Evolutionary conservation across 2,797 vertebrate species (phyloP).

Genomic region (Simalia tracyae): DNA sequence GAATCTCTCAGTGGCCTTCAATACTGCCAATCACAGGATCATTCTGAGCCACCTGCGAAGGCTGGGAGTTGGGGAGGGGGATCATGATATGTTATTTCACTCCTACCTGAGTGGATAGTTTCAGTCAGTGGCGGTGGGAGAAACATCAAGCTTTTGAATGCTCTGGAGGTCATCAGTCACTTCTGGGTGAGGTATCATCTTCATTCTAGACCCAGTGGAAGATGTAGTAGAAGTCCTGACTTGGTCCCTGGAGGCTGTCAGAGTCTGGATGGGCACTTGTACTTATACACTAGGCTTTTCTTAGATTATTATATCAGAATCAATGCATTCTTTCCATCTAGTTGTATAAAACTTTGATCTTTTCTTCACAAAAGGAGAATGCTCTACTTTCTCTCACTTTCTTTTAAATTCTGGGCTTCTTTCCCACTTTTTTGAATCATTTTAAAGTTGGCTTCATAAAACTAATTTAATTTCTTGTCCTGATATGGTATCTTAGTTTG

Average conservation of each 20-base stretch:
- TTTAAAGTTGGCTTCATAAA: slow-evolving; percentile 3
- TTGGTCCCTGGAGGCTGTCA: not conserved
- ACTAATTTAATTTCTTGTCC: not conserved
- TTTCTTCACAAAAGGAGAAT: not conserved
- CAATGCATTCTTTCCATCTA: not conserved
- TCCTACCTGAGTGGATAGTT: not conserved
- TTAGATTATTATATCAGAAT: not conserved
- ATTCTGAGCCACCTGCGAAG: not conserved
- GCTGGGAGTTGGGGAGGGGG: not conserved
- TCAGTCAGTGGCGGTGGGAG: not conserved
- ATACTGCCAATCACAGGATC: not conserved
- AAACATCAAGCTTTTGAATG: not conserved
- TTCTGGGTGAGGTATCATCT: not conserved
- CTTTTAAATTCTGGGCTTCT: not conserved
- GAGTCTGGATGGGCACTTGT: not conserved
- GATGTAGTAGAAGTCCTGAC: not conserved
- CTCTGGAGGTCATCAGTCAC: not conserved
- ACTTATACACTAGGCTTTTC: not conserved
- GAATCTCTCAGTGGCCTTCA: not conserved
- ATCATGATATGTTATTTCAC: not conserved
- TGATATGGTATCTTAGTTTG: not conserved
- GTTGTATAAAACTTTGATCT: not conserved
- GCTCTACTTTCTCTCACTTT: not conserved
- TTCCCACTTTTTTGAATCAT: not conserved
- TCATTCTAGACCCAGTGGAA: not conserved